Base-by-base conservation (phyloP, 2,888 invertebrate species). In the Pristionchus japonicus region DNA sequence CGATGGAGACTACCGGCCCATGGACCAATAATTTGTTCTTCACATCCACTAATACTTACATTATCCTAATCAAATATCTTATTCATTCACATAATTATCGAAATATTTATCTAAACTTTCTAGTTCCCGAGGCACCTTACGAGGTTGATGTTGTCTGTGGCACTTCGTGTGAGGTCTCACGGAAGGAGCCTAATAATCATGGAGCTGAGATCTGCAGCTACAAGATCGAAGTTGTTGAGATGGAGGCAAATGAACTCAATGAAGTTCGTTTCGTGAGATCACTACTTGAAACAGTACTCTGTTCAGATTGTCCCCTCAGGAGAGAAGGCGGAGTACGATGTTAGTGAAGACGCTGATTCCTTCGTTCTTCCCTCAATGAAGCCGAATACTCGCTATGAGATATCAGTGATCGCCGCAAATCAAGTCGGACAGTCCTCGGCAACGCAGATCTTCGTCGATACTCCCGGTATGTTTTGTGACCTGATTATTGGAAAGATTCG, bases 331-430 rank as follows among this genome's bases (percentile, higher is more conserved):
- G 83, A 77, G 37, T 61, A 89, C 43, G 86, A 57, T 4, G 90
- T 89, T 20, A 89, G 83, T 20, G 87, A 90, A 2, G 89, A 86
- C 3, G 90, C 90, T 34, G 89, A 87, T 15, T 85, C 89, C 15
- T 37, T 91, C 57, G 90, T 91, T 43, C 47, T 91, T 17, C 89
- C 89, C 17, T 84, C 96, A 27, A 96, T 98, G 34, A 95, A 95
- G 87, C 96, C 97, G 0, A 97, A 97, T 94, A 97, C 97, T 9
- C 96, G 96, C 91, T 98, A 98, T 95, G 96, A 96, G 94, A 96
- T 97, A 93, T 97, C 97, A 94, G 95, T 98, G 88, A 96, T 96
- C 91, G 98, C 98, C 77, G 97, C 97, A 95, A 98, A 98, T 95
- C 95, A 96, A 40, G 97, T 98, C 90, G 98, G 98, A 88, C 96